A percentile compares a stretch with the other conserved stretches of the same genome.
Conservation (phyloP, 2,113 vertebrate genomes). For the Catharus fuscescens region DNA sequence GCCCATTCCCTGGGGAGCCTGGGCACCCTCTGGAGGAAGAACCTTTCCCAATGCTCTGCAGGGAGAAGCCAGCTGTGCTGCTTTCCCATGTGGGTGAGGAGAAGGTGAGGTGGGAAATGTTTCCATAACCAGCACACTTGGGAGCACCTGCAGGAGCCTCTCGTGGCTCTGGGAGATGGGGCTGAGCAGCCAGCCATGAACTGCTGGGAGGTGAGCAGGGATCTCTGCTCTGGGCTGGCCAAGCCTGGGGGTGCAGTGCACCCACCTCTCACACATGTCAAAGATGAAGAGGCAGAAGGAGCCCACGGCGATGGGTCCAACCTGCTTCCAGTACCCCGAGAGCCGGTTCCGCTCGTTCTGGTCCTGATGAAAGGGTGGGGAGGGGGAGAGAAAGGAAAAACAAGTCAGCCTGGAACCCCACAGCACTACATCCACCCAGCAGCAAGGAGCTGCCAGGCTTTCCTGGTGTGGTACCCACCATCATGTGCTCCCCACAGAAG, state of each 20-base stretch:
- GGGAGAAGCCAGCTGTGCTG: not conserved
- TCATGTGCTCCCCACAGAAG: conserved; percentile 98
- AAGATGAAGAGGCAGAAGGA: conserved; percentile 98
- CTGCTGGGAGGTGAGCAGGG: not conserved
- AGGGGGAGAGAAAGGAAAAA: not conserved
- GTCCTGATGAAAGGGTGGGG: conserved; percentile 75
- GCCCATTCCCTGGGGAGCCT: not conserved
- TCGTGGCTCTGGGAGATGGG: not conserved
- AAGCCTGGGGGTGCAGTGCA: not conserved
- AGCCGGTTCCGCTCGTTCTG: conserved; percentile 92
- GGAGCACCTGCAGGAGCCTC: not conserved
- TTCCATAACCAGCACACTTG: not conserved
- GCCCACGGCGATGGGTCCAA: conserved; percentile 93
- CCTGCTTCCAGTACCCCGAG: conserved; percentile 96
- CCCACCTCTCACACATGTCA: conserved; percentile 98
- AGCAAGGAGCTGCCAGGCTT: not conserved
- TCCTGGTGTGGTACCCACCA: conserved; percentile 75
- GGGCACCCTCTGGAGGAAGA: not conserved
- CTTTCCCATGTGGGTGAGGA: accelerated
- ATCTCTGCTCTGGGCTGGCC: not conserved
- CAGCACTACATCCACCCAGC: not conserved
- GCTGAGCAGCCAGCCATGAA: not conserved
- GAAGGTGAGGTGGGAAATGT: no score
- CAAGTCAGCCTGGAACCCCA: not conserved
- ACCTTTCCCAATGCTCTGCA: not conserved